Evolutionary conservation across 1,140 invertebrate genomes (phyloP), one percentile per base, ranked within the genome.

Genomic region (Bombus fervidus): DNA sequence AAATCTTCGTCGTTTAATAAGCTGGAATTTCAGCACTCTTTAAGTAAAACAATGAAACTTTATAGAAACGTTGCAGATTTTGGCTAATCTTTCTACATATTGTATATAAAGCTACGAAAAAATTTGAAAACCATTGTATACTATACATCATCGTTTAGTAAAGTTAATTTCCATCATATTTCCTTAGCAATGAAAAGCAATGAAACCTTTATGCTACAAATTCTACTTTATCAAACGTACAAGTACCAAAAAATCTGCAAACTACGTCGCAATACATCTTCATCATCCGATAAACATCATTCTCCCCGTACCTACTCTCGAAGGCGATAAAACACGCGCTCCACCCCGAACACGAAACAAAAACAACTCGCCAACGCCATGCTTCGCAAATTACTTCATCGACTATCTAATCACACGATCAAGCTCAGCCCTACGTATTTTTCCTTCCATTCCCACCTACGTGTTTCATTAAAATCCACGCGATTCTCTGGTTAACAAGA

Each of bases 401-500:
- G 72, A 6, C 37, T 74, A 74, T 74, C 72, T 74, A 74, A 74
- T 74, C 72, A 34, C 72, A 53, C 72, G 72, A 74, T 74, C 72
- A 9, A 18, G 71, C 39, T 12, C 71, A 34, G n/a, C 72, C 41
- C 41, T 25, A 31, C 39, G 71, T 43, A 73, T 73, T 73, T 73
- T 73, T 73, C 71, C 37, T 53, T 53, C 47, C 47, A 53, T 53
- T 53, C 47, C 71, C 41, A 31, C 15, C 71, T 18, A 73, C 43
- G 31, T 31, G 73, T 75, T 53, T 75, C 73, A 53, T 75, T 75
- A 75, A 53, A 53, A 41, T 34, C 43, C 72, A 22, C 72, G 72
- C 72, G 41, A 47, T 53, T 53, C 72, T n/a, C 18, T n/a, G 41
- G 31, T 34, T 10, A 34, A 53, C 18, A 12, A 34, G 43, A 75